Percentiles rank a stretch among this genome's conserved stretches.
These are phyloP conservation scores for Temnothorax nylanderi DNA, from an alignment of 1,140 invertebrate species.

Conservation along the genomic window DNA sequence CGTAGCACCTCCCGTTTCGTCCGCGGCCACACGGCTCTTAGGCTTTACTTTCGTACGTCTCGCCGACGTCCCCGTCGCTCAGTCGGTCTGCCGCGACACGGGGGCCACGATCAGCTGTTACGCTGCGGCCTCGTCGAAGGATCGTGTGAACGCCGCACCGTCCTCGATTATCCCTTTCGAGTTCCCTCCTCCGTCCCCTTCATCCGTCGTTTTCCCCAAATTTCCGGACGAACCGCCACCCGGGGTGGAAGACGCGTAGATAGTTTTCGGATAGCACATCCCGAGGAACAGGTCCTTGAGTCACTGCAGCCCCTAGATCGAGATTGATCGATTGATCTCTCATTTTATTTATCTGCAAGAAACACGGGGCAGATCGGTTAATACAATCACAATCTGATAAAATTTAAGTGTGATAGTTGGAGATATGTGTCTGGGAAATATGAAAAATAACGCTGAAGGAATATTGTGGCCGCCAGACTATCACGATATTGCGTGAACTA, in stretches of 20 bases:
- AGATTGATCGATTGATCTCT: background rate
- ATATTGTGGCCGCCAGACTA: background rate
- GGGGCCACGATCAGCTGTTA: constrained; percentile 70
- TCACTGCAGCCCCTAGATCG: too few species aligned
- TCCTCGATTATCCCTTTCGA: constrained; percentile 43
- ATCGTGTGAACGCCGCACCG: background rate
- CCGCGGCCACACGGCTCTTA: constrained; percentile 60
- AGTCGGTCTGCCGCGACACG: constrained; percentile 71
- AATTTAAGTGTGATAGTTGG: background rate
- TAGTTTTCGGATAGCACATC: background rate
- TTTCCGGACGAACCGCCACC: background rate
- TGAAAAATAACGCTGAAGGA: background rate
- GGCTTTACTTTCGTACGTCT: constrained; percentile 68
- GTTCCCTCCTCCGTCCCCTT: background rate
- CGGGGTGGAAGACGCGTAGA: background rate
- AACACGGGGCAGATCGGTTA: background rate
- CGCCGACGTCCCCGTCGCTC: constrained; percentile 65
- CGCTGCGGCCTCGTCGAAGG: constrained; percentile 60
- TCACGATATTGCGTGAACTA: background rate
- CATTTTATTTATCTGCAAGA: background rate
- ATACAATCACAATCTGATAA: background rate
- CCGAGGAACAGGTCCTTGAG: background rate
- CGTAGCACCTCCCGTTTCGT: constrained; percentile 77
- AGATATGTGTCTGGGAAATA: background rate
- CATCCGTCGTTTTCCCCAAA: background rate